A percentile compares a stretch with the other conserved stretches of the same genome.
Conservation (phyloP, 2,888 invertebrate species). For the Mimumesa dahlbomi region DNA sequence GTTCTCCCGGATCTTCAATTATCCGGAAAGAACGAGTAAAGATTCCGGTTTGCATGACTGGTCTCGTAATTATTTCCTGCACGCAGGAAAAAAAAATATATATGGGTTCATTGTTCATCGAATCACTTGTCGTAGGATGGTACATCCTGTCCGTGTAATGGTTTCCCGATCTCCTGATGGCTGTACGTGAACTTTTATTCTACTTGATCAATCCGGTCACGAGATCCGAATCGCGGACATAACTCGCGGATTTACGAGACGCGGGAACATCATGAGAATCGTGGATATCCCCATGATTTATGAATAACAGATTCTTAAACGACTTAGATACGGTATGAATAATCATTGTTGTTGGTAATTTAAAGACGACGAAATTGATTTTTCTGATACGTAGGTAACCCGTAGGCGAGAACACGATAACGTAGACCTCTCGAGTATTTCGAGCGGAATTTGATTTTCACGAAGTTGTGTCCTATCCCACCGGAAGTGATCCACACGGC, state of each 20-base stretch:
- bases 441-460: conserved; percentile 62
- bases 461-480: conserved; percentile 61
- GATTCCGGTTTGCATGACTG: conserved; percentile 39
- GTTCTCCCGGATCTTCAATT: conserved; percentile 29
- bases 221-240: conserved; percentile 39
- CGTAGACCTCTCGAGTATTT: conserved; percentile 60
- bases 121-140: conserved; percentile 49
- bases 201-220: conserved; percentile 48
- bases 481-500: conserved; percentile 62
- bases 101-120: conserved; percentile 33
- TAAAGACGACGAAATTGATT: background rate
- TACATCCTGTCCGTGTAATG: conserved; percentile 50
- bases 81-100: conserved; percentile 52
- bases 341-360: background rate
- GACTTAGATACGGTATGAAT: too few relatives aligned
- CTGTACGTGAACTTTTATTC: conserved; percentile 26
- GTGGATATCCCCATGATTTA: too few relatives aligned
- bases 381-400: conserved; percentile 33
- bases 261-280: background rate
- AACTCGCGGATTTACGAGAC: conserved; percentile 22
- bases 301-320: too few relatives aligned
- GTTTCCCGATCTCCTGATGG: conserved; percentile 48
- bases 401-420: conserved; percentile 65
- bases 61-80: conserved; percentile 49
- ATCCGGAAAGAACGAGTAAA: conserved; percentile 16